Evolutionary conservation across 2,797 vertebrate species (phyloP).

Genomic region (Lepidocolaptes lacrymiger): DNA sequence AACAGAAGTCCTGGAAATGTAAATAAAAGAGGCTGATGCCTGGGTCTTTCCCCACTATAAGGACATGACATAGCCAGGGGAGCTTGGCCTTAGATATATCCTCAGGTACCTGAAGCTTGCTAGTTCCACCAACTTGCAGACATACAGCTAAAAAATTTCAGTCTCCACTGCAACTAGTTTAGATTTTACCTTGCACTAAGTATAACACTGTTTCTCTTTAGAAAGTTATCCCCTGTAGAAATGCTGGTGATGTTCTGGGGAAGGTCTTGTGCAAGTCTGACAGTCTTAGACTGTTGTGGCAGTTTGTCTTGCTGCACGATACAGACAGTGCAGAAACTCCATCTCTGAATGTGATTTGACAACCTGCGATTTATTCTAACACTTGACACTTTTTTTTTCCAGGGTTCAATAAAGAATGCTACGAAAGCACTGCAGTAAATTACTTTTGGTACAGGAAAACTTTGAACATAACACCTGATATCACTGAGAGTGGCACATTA

Average conservation of each 20-base stretch:
- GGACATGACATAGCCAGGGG: not conserved
- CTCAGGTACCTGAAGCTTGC: not conserved
- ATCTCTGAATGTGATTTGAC: not conserved
- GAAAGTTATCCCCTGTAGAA: not conserved
- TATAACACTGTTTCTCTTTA: not conserved
- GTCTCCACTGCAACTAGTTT: not conserved
- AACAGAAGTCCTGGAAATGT: not conserved
- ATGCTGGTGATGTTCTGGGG: not conserved
- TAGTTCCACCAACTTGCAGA: not conserved
- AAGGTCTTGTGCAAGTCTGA: accelerated
- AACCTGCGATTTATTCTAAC: not conserved
- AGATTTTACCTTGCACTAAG: not conserved
- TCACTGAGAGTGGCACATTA: constrained; percentile 73
- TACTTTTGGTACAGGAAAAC: constrained; percentile 94
- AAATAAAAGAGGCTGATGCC: not conserved
- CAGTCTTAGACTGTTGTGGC: not conserved
- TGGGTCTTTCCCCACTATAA: not conserved
- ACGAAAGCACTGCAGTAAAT: constrained; percentile 82
- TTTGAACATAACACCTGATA: constrained; percentile 83
- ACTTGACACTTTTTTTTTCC: not conserved
- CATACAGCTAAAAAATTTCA: not conserved
- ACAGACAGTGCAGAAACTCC: not conserved
- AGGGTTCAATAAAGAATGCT: constrained; percentile 85
- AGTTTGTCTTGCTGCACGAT: not conserved
- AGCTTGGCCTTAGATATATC: not conserved